Percentiles rank a stretch among this genome's conserved stretches.
phyloP scores from a whole-genome alignment of 2,888 invertebrate species.

The Cantharis flavilabris region DNA sequence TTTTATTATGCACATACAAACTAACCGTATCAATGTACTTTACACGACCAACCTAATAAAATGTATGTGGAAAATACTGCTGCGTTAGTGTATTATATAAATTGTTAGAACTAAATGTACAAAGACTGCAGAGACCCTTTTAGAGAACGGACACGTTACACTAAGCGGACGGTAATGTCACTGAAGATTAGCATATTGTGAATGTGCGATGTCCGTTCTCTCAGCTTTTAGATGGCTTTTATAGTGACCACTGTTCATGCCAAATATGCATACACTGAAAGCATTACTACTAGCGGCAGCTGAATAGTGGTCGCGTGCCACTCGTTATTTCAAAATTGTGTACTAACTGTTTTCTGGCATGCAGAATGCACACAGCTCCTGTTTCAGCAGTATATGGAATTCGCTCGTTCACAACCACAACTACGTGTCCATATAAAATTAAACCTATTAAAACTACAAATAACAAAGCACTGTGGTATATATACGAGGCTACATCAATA shows the following conservation, averaged over 20 bases:
- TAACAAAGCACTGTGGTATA: not conserved
- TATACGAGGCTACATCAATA: not conserved
- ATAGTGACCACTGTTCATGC: slow-evolving; percentile 30
- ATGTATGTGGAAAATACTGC: slow-evolving; percentile 25
- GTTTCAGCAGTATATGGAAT: not conserved
- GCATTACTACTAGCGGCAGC: slow-evolving; percentile 20
- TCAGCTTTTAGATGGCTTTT: slow-evolving; percentile 31
- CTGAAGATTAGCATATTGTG: slow-evolving; percentile 32
- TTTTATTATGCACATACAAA: slow-evolving; percentile 6
- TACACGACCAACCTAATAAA: slow-evolving; percentile 20
- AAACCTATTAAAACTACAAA: not conserved
- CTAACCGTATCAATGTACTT: slow-evolving; percentile 12
- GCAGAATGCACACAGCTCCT: not conserved
- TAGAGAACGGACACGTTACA: slow-evolving; percentile 27
- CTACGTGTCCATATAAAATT: not conserved
- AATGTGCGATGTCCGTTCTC: slow-evolving; percentile 30
- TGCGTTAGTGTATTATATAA: slow-evolving; percentile 25
- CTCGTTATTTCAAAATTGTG: slow-evolving; percentile 21
- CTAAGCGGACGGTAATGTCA: slow-evolving; percentile 30
- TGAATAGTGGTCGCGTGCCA: slow-evolving; percentile 23
- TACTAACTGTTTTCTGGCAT: slow-evolving; percentile 3
- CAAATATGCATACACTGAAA: slow-evolving; percentile 21
- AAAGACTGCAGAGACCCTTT: slow-evolving; percentile 25
- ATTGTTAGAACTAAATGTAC: slow-evolving; percentile 26
- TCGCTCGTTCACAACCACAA: not conserved